Evolutionary conservation across 2,113 vertebrate genomes (phyloP).

Genomic region (Lagopus leucura): DNA sequence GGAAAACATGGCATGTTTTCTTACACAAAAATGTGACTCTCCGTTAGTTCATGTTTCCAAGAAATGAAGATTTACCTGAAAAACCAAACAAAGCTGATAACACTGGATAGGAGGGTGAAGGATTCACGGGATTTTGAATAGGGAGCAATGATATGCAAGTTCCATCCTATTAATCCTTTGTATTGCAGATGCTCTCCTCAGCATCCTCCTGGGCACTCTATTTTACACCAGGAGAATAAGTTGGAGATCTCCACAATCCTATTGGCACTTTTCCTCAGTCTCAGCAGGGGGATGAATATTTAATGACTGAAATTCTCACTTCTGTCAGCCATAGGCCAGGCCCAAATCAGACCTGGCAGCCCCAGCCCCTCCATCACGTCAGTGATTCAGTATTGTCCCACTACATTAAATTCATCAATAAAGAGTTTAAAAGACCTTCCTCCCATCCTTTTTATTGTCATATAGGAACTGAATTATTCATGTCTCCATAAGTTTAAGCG

Average conservation of each 20-base stretch:
- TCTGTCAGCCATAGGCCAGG: neutral
- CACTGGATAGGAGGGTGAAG: neutral
- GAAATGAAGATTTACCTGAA: neutral
- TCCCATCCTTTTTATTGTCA: conserved; percentile 10
- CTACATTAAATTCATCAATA: conserved; percentile 49
- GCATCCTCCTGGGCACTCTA: neutral
- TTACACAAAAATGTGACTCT: neutral
- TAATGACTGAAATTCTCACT: conserved; percentile 12
- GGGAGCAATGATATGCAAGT: neutral
- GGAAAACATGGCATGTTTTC: neutral
- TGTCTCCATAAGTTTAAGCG: neutral
- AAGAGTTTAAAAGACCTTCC: conserved; percentile 22
- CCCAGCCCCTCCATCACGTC: neutral
- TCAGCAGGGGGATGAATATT: neutral
- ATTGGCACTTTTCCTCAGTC: neutral
- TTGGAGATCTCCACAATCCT: neutral
- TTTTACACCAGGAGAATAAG: neutral
- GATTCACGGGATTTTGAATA: neutral
- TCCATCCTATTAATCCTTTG: neutral
- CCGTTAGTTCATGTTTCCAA: neutral
- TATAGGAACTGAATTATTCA: conserved; percentile 13
- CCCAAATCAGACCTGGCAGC: neutral
- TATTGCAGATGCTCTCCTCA: neutral
- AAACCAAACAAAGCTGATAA: neutral
- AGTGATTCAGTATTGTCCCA: neutral